These are phyloP conservation scores for Sympetrum striolatum DNA, from an alignment of 2,888 invertebrate genomes.

Conservation along the genomic window DNA sequence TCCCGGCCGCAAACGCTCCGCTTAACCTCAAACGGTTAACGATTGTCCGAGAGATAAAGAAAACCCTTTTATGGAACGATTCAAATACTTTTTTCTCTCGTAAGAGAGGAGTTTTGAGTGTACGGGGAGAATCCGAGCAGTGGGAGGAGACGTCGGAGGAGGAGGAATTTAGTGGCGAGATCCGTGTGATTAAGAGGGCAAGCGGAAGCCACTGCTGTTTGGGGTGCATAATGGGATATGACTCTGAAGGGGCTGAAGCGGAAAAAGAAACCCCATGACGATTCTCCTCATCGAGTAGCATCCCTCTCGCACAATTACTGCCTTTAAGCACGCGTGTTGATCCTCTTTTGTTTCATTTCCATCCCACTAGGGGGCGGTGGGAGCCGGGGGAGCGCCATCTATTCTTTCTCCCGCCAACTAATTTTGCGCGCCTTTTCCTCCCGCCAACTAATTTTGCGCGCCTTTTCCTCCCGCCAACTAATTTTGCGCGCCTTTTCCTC, in stretches of 20 bases:
- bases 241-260: conserved; percentile 31
- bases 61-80: neutral
- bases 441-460: neutral
- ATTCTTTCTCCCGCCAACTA: neutral
- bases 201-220: conserved; percentile 35
- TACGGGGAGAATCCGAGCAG: conserved; percentile 54
- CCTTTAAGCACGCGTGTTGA: conserved; percentile 41
- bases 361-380: neutral
- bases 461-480: neutral
- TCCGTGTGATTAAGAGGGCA: conserved; percentile 26
- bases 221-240: conserved; percentile 33
- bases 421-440: neutral
- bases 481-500: neutral
- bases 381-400: neutral
- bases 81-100: neutral
- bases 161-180: neutral
- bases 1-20: neutral
- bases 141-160: conserved; percentile 55
- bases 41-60: neutral
- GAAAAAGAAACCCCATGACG: conserved; percentile 41
- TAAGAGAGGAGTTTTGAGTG: conserved; percentile 48
- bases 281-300: conserved; percentile 36
- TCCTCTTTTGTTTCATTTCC: conserved; percentile 30
- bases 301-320: conserved; percentile 40
- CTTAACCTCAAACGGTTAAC: neutral